Conservation (phyloP, 1,140 invertebrate genomes). For the Dryas iulia region DNA sequence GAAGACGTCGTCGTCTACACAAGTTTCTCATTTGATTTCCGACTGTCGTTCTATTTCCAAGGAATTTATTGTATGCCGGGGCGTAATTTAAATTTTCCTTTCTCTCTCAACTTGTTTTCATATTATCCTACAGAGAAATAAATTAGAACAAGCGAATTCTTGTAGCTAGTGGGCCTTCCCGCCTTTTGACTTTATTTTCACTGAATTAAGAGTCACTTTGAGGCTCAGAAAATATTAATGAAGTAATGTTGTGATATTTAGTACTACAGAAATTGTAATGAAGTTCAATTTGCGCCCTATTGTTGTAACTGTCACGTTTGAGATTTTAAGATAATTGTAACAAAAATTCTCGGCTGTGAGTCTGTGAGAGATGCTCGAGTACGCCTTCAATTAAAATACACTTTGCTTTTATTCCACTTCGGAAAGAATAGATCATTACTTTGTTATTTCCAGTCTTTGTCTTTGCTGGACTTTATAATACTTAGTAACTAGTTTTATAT, state of each 20-base stretch:
- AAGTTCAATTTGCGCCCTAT: not conserved
- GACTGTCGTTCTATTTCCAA: conserved; percentile 21
- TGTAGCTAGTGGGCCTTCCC: conserved; percentile 11
- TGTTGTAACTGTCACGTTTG: not conserved
- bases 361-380: not conserved
- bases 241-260: conserved; percentile 13
- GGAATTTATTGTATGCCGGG: conserved; percentile 29
- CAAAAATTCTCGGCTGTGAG: not conserved
- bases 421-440: not conserved
- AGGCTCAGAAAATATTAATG: conserved; percentile 12
- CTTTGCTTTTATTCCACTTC: not conserved
- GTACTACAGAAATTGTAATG: not conserved
- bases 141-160: conserved; percentile 27
- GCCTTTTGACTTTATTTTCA: conserved; percentile 18
- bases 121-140: conserved; percentile 32
- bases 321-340: not conserved
- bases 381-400: not conserved
- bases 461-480: too few species aligned
- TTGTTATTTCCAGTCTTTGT: too few species aligned
- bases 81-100: conserved; percentile 37
- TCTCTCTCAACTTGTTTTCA: conserved; percentile 31
- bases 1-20: conserved; percentile 19
- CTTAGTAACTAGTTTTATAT: not conserved
- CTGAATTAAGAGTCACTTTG: conserved; percentile 13
- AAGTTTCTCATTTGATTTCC: conserved; percentile 29